A percentile compares a stretch with the other conserved stretches of the same genome.
These are phyloP conservation scores for Parnassius smintheus DNA, from an alignment of 2,888 invertebrate species.

Conservation along the genomic window DNA sequence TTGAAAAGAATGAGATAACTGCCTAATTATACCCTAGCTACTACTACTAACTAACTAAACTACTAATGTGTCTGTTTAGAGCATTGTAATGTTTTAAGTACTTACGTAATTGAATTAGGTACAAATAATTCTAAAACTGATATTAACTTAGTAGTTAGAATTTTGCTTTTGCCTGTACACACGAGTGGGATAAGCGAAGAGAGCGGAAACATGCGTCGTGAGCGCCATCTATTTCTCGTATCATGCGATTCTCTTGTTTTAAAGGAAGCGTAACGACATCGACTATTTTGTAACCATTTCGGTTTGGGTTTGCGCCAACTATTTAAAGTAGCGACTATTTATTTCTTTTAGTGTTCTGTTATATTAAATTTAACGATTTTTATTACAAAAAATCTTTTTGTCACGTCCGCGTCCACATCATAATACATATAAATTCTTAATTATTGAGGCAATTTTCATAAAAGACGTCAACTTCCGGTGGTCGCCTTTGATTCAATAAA, in stretches of 20 bases:
- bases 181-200: conserved; percentile 35
- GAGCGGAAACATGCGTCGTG: conserved; percentile 69
- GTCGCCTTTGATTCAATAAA: conserved; percentile 24
- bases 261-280: conserved; percentile 69
- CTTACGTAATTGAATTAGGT: too few relatives aligned
- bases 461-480: conserved; percentile 26
- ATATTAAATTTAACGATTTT: conserved; percentile 23
- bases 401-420: conserved; percentile 17
- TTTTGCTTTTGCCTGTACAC: conserved; percentile 34
- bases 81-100: too few relatives aligned
- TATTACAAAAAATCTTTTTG: conserved; percentile 8
- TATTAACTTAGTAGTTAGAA: not conserved
- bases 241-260: conserved; percentile 71
- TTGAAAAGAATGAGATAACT: too few relatives aligned
- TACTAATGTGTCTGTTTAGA: too few relatives aligned
- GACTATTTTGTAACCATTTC: conserved; percentile 68
- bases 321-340: conserved; percentile 51
- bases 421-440: conserved; percentile 23
- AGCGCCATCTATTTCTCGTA: conserved; percentile 73
- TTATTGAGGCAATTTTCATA: conserved; percentile 25
- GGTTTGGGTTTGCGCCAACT: conserved; percentile 70
- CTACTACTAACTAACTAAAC: too few relatives aligned
- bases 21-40: too few relatives aligned
- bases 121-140: too few relatives aligned
- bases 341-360: conserved; percentile 36